phyloP scores from a whole-genome alignment of 2,888 invertebrate genomes.

The Thera obeliscata region DNA sequence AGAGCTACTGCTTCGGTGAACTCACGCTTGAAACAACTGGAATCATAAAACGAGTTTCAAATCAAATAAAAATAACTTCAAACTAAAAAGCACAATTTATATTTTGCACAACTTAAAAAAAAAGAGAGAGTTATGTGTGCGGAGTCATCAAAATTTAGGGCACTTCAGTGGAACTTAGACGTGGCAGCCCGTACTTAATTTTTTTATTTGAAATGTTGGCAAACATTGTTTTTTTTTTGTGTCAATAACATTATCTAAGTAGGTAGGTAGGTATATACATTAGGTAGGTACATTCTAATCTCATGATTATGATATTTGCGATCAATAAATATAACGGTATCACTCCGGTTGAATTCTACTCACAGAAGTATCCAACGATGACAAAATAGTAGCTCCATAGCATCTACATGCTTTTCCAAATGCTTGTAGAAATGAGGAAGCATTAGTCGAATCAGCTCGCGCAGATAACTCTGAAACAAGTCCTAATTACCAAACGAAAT shows the following conservation, averaged over 20 bases:
- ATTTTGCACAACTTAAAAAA: too few relatives aligned
- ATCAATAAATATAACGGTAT: neutral
- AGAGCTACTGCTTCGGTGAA: conserved; percentile 95
- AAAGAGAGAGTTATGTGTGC: too few relatives aligned
- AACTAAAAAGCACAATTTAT: too few relatives aligned
- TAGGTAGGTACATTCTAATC: neutral
- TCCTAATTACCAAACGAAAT: conserved; percentile 8
- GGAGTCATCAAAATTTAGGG: too few relatives aligned
- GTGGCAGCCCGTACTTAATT: too few relatives aligned
- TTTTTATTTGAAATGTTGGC: too few relatives aligned
- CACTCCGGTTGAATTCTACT: conserved; percentile 56
- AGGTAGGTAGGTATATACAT: too few relatives aligned
- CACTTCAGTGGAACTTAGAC: too few relatives aligned
- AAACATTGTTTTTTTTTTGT: too few relatives aligned
- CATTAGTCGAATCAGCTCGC: conserved; percentile 95
- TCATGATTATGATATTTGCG: conserved; percentile 1
- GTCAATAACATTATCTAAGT: too few relatives aligned
- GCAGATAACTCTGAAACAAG: conserved; percentile 87
- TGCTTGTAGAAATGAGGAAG: conserved; percentile 95
- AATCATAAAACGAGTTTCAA: conserved; percentile 38
- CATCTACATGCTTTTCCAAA: conserved; percentile 92
- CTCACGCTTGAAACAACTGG: conserved; percentile 95
- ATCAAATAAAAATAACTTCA: too few relatives aligned
- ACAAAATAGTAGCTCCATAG: conserved; percentile 95
- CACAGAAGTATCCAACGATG: conserved; percentile 97